These are phyloP conservation scores for Rhabdornis inornatus DNA, from an alignment of 2,113 vertebrate genomes.

Conservation along the genomic window DNA sequence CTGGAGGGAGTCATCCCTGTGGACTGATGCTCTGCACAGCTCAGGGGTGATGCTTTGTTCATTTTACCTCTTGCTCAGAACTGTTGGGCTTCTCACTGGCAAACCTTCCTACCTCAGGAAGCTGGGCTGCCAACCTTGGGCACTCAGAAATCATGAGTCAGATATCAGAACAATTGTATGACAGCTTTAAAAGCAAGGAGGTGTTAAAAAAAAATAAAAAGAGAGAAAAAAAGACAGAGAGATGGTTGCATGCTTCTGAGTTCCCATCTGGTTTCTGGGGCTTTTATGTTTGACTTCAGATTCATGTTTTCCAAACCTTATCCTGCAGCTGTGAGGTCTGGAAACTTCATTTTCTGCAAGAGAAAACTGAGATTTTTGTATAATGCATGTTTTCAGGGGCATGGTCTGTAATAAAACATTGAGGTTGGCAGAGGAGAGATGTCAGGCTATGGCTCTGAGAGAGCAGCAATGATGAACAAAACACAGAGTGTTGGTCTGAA, in stretches of 20 bases:
- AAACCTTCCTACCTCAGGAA: background rate
- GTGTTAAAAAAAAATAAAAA: background rate
- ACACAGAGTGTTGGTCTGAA: background rate
- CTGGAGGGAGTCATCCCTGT: background rate
- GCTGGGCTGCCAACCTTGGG: background rate
- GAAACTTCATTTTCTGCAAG: conserved; percentile 31
- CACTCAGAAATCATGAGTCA: background rate
- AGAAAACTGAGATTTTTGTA: background rate
- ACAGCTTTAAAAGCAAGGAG: background rate
- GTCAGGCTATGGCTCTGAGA: background rate
- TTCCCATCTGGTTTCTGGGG: background rate
- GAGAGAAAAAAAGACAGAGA: background rate
- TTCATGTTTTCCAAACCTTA: conserved; percentile 19
- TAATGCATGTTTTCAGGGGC: background rate
- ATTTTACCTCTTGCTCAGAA: background rate
- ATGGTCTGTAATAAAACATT: background rate
- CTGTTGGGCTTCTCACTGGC: rapidly evolving
- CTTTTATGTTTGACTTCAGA: background rate
- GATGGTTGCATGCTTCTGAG: background rate
- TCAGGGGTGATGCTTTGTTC: background rate
- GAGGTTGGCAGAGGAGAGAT: background rate
- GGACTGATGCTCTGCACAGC: background rate
- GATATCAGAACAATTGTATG: background rate
- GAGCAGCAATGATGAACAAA: background rate
- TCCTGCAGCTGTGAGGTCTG: background rate